Base-by-base conservation (phyloP, 2,113 vertebrate genomes). In the Dicerorhinus sumatrensis region DNA sequence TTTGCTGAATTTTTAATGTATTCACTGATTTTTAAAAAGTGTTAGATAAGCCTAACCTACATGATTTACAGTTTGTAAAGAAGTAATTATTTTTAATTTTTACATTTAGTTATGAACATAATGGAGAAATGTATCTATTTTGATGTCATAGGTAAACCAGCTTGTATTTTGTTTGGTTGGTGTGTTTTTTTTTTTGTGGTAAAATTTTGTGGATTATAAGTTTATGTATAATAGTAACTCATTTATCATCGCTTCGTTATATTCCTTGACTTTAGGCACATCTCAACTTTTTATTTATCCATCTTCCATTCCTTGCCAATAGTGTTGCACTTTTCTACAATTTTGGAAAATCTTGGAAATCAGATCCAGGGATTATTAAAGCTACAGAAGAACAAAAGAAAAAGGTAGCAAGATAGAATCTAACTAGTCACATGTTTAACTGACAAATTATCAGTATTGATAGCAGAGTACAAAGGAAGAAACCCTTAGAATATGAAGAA, bases 281-380 rank as follows among this genome's bases (percentile, higher is more conserved):
- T 99, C 99, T 99, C 84, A 99, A 99, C 62, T 99, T 99, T 97
- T 98, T 99, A 98, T 99, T 99, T 65, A 99, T 99, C 98, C 99
- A 99, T 86, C 98, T 99, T 97, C 99, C 99, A 54, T 99, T 99
- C 98, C 99, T 99, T 67, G 98, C 99, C 48, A 99, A 99, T 99
- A 99, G 99, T 48, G 60, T 99, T 98, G 99, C 99, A 97, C 99
- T 99, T 98, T 99, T 99, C 98, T 99, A 99, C 99, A 99, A 99
- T 99, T 99, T 99, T 97, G 99, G 99, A 65, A 99, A 99, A 97
- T 99, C 99, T 90, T 99, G 99, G 99, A 99, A 99, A 97, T 99
- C 99, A 46, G 99, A 99, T 98, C 99, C 99, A 1, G 99, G 99
- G 85, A 99, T 99, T 96, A 99, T 99, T 98, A 99, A 99, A 99